Base-by-base conservation (phyloP, 35 echinoderm and acorn worm genomes). In the Acanthaster planci region DNA sequence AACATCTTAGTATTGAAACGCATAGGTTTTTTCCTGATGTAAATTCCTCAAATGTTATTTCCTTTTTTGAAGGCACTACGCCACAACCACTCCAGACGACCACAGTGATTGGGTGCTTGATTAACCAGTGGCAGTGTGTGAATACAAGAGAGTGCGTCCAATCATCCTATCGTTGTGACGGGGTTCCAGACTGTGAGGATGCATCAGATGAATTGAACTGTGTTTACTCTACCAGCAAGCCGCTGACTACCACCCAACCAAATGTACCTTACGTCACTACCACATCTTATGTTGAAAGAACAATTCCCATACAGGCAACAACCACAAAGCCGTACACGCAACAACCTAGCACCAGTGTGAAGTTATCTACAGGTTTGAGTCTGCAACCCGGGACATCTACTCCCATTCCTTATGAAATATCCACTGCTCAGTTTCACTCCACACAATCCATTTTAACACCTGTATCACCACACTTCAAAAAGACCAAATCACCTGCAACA, bases 21-120 rank as follows among this genome's bases (percentile, higher is more conserved):
- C n/a, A n/a, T n/a, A n/a, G n/a, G n/a, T 19, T 14, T 59, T 59
- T 59, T 2, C 55, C 19, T 59, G 55, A 4, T 0, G 27, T 59
- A 59, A n/a, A 19, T 16, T 59, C 19, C 27, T 68, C 34, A 22
- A 72, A 27, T 72, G 2, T 72, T 27, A 27, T 35, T 72, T 72
- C 64, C 64, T 67, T 32, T 72, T 31, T 9, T 26, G 14, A 12
- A 93, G 92, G 92, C 15, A 93, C 92, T 19, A 93, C 92, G 42
- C 92, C 92, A 55, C 90, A 92, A 26, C 90, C 90, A 30, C 90
- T 87, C 55, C 55, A 77, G 21, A 77, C 83, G 60, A 90, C 92
- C 55, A 89, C 87, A 42, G 75, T 85, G 52, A 47, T 83, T 5
- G 82, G 87, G 17, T 93, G 92, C 67, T 30, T 51, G 23, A 60